Conservation (phyloP, 2,888 invertebrate genomes). For the Aphidius colemani region DNA sequence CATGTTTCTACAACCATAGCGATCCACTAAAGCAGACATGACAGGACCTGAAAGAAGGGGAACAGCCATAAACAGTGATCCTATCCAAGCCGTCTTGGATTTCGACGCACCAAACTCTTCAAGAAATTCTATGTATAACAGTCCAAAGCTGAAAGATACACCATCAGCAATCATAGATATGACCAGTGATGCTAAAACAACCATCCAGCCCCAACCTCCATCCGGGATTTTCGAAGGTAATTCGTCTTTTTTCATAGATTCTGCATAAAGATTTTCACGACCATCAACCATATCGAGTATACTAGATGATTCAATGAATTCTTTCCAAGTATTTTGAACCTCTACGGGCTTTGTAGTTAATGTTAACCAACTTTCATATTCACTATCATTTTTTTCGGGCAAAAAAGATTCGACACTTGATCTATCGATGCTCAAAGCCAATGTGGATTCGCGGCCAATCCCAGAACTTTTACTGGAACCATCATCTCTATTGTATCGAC, state of each 20-base stretch:
- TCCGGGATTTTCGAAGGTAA: constrained; percentile 71
- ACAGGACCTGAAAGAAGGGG: constrained; percentile 84
- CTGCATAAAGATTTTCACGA: constrained; percentile 40
- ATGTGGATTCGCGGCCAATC: constrained; percentile 61
- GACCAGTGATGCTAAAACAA: constrained; percentile 82
- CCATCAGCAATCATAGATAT: constrained; percentile 92
- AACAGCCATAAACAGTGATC: constrained; percentile 86
- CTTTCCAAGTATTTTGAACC: constrained; percentile 45
- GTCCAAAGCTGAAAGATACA: constrained; percentile 89
- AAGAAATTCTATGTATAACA: constrained; percentile 83
- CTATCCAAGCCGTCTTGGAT: constrained; percentile 87
- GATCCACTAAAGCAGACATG: constrained; percentile 83
- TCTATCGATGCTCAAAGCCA: constrained; percentile 47
- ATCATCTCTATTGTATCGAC: not conserved
- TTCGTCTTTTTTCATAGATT: constrained; percentile 41
- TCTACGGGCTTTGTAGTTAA: not conserved
- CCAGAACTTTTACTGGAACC: constrained; percentile 61
- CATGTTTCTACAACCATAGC: constrained; percentile 82
- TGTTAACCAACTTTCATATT: constrained; percentile 24
- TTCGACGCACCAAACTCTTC: constrained; percentile 81
- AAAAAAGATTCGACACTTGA: constrained; percentile 45
- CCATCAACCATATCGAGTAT: constrained; percentile 45
- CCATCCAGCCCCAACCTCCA: constrained; percentile 89
- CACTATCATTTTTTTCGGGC: constrained; percentile 36
- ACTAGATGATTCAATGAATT: constrained; percentile 61